These are phyloP conservation scores for Mamestra configurata DNA, from an alignment of 1,140 invertebrate species.

Conservation along the genomic window DNA sequence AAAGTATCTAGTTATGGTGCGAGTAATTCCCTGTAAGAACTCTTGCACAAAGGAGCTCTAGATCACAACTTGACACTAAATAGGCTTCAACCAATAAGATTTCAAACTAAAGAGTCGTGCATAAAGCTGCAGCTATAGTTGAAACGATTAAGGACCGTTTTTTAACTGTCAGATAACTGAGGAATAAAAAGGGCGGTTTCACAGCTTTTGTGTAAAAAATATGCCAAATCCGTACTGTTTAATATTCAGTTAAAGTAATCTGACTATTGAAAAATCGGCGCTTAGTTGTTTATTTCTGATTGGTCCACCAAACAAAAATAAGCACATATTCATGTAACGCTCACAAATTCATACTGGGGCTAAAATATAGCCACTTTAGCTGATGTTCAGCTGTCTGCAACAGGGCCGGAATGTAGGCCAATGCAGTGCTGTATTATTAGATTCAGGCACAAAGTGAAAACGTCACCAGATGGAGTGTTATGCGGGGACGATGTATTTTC, in stretches of 20 bases:
- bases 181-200: too few species aligned
- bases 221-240: too few species aligned
- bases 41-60: background rate
- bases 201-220: too few species aligned
- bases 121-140: too few species aligned
- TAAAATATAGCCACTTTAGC: constrained; percentile 12
- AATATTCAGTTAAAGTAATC: too few species aligned
- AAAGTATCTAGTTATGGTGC: background rate
- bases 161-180: too few species aligned
- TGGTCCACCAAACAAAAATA: background rate
- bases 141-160: too few species aligned
- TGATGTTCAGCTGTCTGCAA: constrained; percentile 16
- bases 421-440: constrained; percentile 35
- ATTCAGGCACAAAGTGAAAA: constrained; percentile 31
- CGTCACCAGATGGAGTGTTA: constrained; percentile 21
- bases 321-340: background rate
- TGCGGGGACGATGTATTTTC: constrained; percentile 9
- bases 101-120: too few species aligned
- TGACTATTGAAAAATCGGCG: too few species aligned
- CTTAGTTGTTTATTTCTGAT: too few species aligned
- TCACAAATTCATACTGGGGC: background rate
- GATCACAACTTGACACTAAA: too few species aligned
- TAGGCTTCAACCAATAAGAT: too few species aligned
- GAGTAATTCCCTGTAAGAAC: background rate
- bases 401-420: constrained; percentile 10